Conservation (phyloP, 2,113 vertebrate species). For the Dipodomys ordii region DNA sequence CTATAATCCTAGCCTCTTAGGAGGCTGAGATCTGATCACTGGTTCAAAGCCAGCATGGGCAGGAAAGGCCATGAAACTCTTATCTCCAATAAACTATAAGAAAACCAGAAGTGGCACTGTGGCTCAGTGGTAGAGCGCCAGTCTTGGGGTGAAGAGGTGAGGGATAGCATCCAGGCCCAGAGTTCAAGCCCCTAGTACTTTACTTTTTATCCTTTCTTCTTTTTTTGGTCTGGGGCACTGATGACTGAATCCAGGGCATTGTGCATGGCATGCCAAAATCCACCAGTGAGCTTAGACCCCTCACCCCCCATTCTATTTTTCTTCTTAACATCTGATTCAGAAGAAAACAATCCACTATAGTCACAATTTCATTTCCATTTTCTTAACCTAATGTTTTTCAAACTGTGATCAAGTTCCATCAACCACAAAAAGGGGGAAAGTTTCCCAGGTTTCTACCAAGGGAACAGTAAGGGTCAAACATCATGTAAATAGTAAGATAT, state of each 20-base stretch:
- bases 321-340: not conserved
- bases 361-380: not conserved
- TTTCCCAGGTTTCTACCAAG: not conserved
- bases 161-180: not conserved
- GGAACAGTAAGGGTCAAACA: not conserved
- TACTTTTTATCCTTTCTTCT: too few species aligned
- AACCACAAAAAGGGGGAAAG: not conserved
- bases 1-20: too few species aligned
- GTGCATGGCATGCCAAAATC: not conserved
- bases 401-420: not conserved
- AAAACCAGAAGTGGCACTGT: too few species aligned
- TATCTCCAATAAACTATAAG: too few species aligned
- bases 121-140: too few species aligned
- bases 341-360: not conserved
- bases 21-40: too few species aligned
- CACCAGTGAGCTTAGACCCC: not conserved
- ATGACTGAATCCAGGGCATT: not conserved
- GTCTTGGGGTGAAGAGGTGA: too few species aligned
- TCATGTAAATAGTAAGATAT: not conserved
- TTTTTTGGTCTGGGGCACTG: not conserved
- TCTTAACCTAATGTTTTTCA: not conserved
- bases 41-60: too few species aligned
- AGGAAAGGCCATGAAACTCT: too few species aligned
- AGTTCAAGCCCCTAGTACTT: not conserved
- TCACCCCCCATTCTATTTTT: not conserved